A percentile compares a stretch with the other conserved stretches of the same genome.
phyloP scores from a whole-genome alignment of 1,140 invertebrate genomes.

The Geopemphigus sp. region DNA sequence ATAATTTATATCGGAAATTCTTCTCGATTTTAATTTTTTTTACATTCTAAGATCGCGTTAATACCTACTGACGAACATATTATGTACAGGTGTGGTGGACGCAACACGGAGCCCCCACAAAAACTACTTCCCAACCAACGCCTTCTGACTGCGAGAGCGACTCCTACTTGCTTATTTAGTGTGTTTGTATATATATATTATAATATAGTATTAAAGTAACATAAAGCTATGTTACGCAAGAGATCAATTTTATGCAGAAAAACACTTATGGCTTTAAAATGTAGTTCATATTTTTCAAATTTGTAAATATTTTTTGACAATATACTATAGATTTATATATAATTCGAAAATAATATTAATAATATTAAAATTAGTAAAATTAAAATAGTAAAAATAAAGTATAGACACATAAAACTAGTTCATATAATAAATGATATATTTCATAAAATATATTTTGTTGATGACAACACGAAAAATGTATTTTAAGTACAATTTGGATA shows the following conservation, averaged over 20 bases:
- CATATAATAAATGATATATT: no score
- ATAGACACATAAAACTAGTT: no score
- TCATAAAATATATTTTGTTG: no score
- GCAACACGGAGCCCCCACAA: constrained; percentile 16
- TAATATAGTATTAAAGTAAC: constrained; percentile 23
- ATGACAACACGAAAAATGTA: no score
- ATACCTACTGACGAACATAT: not conserved
- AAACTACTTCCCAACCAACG: constrained; percentile 42
- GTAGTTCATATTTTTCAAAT: constrained; percentile 6
- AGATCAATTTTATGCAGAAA: constrained; percentile 10
- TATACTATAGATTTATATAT: no score
- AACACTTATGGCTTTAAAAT: constrained; percentile 34
- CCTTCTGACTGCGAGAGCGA: constrained; percentile 11
- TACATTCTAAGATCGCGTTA: constrained; percentile 3
- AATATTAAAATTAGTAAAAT: no score
- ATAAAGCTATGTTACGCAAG: constrained; percentile 43
- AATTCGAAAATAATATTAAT: no score
- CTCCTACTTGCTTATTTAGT: constrained; percentile 39
- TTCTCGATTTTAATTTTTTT: not conserved
- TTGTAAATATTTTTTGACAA: not conserved
- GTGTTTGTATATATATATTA: no score
- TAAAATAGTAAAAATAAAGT: no score
- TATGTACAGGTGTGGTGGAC: constrained; percentile 23
- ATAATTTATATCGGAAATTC: not conserved
- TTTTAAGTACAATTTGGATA: no score